Percentiles rank a stretch among this genome's conserved stretches.
Evolutionary conservation across 23 tunicate species (phyloP).

Genomic region (Phallusia fumigata): DNA sequence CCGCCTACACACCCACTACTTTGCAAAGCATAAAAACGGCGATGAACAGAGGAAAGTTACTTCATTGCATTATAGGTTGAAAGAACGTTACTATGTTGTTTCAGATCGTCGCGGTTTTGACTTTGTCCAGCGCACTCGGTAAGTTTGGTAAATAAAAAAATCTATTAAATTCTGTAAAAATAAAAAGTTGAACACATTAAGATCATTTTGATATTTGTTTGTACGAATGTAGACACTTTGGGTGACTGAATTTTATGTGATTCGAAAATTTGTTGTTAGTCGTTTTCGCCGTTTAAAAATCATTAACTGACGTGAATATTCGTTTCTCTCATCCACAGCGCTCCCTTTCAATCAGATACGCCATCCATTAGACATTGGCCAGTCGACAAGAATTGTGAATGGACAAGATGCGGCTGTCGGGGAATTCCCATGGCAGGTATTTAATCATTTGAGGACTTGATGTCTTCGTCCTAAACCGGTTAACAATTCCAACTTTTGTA

Average conservation of each 20-base stretch:
- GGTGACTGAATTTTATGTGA: too few relatives aligned
- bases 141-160: neutral
- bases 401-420: constrained; percentile 34
- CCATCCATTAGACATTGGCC: neutral
- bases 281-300: too few relatives aligned
- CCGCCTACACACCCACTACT: too few relatives aligned
- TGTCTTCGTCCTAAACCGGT: too few relatives aligned
- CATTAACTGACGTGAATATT: too few relatives aligned
- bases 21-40: too few relatives aligned
- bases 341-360: neutral
- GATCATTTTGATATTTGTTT: too few relatives aligned
- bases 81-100: neutral
- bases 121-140: neutral
- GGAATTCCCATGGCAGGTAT: constrained; percentile 67
- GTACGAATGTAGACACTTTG: too few relatives aligned
- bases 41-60: neutral
- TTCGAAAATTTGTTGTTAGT: too few relatives aligned
- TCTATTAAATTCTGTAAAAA: too few relatives aligned
- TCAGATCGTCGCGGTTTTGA: neutral
- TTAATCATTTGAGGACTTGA: neutral
- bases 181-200: too few relatives aligned
- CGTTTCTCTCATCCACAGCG: neutral
- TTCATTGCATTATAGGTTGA: neutral
- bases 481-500: too few relatives aligned
- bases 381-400: constrained; percentile 15